Conservation (phyloP, 2,113 vertebrate genomes). For the Tyto alba region DNA sequence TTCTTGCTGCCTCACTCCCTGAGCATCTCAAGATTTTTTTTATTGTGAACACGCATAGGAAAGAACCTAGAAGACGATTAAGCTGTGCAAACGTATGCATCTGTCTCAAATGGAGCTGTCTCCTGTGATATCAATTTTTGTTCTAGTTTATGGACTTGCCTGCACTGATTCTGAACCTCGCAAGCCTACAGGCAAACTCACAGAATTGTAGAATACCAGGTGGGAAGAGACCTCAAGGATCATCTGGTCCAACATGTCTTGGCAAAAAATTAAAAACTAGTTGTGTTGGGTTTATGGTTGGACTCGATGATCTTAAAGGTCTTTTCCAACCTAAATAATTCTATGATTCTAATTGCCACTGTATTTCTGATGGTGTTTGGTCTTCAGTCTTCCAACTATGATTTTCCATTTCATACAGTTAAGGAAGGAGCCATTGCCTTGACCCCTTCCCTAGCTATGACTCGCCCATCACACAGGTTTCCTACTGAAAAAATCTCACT, state of each 20-base stretch:
- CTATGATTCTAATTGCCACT: neutral
- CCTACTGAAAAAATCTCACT: neutral
- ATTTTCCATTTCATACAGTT: neutral
- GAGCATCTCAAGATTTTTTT: neutral
- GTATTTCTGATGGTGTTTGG: neutral
- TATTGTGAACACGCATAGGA: neutral
- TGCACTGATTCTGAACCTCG: neutral
- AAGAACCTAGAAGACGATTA: neutral
- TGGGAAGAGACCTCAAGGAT: too few species aligned
- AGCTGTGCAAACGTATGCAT: fast-evolving
- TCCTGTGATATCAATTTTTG: neutral
- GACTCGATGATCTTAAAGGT: neutral
- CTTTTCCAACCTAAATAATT: neutral
- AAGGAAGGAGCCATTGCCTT: neutral
- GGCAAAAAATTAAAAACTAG: too few species aligned
- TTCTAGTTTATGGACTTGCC: neutral
- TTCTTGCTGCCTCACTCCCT: neutral
- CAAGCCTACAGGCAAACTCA: neutral
- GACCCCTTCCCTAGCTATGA: neutral
- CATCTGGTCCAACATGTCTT: too few species aligned
- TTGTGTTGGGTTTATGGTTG: neutral
- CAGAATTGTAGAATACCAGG: too few species aligned
- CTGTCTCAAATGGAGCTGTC: neutral
- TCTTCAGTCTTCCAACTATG: neutral
- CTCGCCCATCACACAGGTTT: neutral